phyloP scores from a whole-genome alignment of 2,797 vertebrate genomes.

The Amblyraja radiata region DNA sequence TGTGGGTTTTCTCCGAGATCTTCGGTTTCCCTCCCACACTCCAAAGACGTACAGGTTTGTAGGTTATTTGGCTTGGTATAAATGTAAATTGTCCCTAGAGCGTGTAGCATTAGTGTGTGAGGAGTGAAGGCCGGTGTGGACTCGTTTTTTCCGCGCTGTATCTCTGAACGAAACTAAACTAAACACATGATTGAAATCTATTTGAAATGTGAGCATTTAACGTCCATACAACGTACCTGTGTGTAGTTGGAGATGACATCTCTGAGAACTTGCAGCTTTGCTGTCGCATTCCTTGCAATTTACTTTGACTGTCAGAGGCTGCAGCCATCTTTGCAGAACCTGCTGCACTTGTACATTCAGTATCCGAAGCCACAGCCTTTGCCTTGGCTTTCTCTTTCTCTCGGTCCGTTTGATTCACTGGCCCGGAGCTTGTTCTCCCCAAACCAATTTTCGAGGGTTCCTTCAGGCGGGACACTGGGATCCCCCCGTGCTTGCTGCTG shows the following conservation, averaged over 20 bases:
- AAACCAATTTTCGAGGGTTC: conserved; percentile 69
- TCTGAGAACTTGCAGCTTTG: conserved; percentile 66
- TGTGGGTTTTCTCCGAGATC: too few species aligned
- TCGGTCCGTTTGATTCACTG: conserved; percentile 89
- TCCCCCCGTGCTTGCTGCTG: conserved; percentile 63
- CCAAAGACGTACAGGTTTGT: too few species aligned
- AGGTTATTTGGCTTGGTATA: too few species aligned
- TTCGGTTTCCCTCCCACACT: too few species aligned
- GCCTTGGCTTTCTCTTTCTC: conserved; percentile 93
- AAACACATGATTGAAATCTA: not conserved
- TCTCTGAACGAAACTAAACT: too few species aligned
- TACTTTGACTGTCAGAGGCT: conserved; percentile 68
- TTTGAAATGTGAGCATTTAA: not conserved
- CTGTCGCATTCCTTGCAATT: conserved; percentile 65
- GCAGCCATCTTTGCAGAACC: conserved; percentile 57
- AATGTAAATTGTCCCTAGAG: too few species aligned
- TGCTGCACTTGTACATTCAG: conserved; percentile 63
- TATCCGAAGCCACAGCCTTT: conserved; percentile 79
- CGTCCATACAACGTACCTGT: conserved; percentile 62
- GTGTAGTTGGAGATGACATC: conserved; percentile 67
- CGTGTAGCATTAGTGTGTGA: too few species aligned
- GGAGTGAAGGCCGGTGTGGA: too few species aligned
- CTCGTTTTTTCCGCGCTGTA: too few species aligned
- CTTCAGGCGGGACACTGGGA: conserved; percentile 72
- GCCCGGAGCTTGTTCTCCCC: conserved; percentile 57